A percentile compares a stretch with the other conserved stretches of the same genome.
phyloP scores from a whole-genome alignment of 2,888 invertebrate genomes.

The Cantharis lateralis region DNA sequence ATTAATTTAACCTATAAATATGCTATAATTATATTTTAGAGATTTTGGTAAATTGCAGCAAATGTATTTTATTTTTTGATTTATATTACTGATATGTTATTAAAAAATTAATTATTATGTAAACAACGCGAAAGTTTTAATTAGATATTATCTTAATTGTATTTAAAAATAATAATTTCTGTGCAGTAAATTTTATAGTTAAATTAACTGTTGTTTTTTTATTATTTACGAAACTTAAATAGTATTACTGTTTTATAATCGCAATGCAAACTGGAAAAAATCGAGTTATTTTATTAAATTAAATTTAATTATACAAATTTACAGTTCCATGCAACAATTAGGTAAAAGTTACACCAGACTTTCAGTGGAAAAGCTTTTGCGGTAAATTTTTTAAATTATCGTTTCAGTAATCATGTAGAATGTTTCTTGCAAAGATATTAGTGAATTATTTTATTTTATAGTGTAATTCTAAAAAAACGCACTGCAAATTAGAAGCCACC shows the following conservation, averaged over 20 bases:
- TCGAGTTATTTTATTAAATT: not conserved
- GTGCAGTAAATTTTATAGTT: not conserved
- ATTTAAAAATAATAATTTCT: constrained; percentile 21
- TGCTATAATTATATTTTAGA: constrained; percentile 47
- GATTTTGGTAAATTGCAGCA: constrained; percentile 35
- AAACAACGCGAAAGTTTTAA: constrained; percentile 4
- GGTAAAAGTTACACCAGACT: not conserved
- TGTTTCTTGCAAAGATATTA: not conserved
- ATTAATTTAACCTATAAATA: constrained; percentile 52
- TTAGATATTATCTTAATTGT: not conserved
- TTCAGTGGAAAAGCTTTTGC: not conserved
- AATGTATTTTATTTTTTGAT: constrained; percentile 11
- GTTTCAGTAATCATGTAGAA: not conserved
- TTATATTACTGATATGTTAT: constrained; percentile 5
- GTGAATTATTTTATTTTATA: not conserved
- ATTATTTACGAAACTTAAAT: not conserved
- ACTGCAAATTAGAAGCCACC: not conserved
- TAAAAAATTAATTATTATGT: constrained; percentile 1
- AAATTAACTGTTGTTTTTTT: not conserved
- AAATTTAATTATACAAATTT: not conserved
- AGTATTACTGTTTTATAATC: not conserved
- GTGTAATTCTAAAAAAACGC: not conserved
- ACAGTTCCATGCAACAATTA: not conserved
- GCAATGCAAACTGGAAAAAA: not conserved
- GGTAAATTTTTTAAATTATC: not conserved